Conservation (phyloP, 1,140 invertebrate species). For the Musca vetustissima region DNA sequence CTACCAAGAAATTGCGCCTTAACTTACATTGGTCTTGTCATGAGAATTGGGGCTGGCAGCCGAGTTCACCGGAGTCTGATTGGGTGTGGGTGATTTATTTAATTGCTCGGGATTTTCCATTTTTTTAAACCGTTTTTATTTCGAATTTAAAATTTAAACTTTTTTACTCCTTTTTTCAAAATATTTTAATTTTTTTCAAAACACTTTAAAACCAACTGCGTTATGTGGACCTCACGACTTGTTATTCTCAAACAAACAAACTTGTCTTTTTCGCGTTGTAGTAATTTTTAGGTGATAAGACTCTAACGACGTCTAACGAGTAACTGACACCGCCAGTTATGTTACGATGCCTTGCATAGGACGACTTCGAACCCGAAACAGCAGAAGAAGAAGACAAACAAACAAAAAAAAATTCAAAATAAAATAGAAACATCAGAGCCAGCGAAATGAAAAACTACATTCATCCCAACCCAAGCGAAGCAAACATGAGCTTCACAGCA, state of each 20-base stretch:
- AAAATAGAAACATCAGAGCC: not conserved
- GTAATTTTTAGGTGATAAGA: not conserved
- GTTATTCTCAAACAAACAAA: not conserved
- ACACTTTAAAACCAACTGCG: no score
- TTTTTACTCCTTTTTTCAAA: not conserved
- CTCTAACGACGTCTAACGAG: slow-evolving; percentile 13
- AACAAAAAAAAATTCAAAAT: no score
- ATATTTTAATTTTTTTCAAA: not conserved
- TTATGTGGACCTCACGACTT: no score
- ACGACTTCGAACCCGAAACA: no score
- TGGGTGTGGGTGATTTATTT: slow-evolving; percentile 1
- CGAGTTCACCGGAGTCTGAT: not conserved
- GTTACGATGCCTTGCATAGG: slow-evolving; percentile 2
- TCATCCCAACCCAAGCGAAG: no score
- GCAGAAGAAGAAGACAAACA: no score
- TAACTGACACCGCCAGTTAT: slow-evolving; percentile 11
- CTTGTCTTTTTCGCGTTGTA: no score
- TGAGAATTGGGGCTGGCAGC: not conserved
- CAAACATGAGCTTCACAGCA: no score
- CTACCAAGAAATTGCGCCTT: slow-evolving; percentile 26
- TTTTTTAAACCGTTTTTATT: not conserved
- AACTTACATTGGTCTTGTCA: slow-evolving; percentile 23
- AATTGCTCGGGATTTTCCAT: slow-evolving; percentile 18
- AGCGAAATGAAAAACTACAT: not conserved
- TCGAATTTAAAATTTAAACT: not conserved